Percentiles rank a stretch among this genome's conserved stretches.
These are phyloP conservation scores for Atractosteus spatula DNA, from an alignment of 2,113 vertebrate genomes.

Conservation along the genomic window DNA sequence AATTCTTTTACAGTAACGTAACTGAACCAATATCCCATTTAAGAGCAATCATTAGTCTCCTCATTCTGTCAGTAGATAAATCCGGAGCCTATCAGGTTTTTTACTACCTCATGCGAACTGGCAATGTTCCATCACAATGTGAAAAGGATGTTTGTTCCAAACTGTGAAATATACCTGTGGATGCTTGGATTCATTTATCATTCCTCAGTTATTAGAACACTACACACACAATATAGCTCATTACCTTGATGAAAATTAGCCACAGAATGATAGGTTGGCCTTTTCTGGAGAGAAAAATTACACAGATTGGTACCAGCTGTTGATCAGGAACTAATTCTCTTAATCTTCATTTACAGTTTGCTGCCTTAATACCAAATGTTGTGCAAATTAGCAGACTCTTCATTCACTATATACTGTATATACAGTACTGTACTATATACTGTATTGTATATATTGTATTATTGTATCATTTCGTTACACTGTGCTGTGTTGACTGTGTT, in stretches of 20 bases:
- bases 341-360: not conserved
- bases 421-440: no score
- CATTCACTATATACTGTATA: not conserved
- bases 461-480: no score
- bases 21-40: no score
- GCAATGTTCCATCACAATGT: no score
- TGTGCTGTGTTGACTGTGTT: no score
- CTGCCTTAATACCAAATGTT: not conserved
- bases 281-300: not conserved
- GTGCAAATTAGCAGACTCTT: constrained; percentile 4
- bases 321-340: not conserved
- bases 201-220: not conserved
- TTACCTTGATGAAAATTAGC: constrained; percentile 16
- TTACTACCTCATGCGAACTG: not conserved
- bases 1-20: no score
- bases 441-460: no score
- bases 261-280: not conserved
- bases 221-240: not conserved
- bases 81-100: not conserved
- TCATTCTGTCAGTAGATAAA: no score
- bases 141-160: no score
- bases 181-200: not conserved
- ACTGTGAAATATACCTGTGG: not conserved
- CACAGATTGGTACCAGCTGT: not conserved
- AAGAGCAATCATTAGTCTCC: no score